A percentile compares a stretch with the other conserved stretches of the same genome.
Conservation (phyloP, 2,113 vertebrate species). For the Taxidea taxus region DNA sequence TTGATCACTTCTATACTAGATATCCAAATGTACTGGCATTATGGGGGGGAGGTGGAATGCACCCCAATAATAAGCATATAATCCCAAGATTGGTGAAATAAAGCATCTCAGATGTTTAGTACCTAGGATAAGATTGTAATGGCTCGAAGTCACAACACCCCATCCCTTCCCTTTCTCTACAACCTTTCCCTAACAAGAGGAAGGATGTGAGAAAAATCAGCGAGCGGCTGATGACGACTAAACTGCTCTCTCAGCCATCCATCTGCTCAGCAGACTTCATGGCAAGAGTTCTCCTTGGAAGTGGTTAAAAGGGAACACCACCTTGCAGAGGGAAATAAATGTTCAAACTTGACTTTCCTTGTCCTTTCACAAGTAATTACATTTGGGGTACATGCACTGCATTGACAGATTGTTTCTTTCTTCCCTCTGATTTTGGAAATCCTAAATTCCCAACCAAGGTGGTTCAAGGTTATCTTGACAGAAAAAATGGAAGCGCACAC, state of each 20-base stretch:
- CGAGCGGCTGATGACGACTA: neutral
- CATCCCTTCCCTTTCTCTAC: neutral
- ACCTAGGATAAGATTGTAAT: neutral
- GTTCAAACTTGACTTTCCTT: neutral
- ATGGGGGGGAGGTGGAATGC: neutral
- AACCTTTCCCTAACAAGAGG: neutral
- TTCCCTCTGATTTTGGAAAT: neutral
- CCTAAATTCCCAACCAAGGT: neutral
- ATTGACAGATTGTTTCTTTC: neutral
- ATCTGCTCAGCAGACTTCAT: slow-evolving; percentile 2
- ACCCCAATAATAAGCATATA: neutral
- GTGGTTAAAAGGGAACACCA: neutral
- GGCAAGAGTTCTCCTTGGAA: neutral
- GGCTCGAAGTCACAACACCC: neutral
- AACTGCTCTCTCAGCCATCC: neutral
- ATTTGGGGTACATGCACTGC: neutral
- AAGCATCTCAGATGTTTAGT: neutral
- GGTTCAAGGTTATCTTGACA: neutral
- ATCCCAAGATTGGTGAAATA: neutral
- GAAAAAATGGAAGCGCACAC: neutral
- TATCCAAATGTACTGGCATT: neutral
- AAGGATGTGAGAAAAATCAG: slow-evolving; percentile 1
- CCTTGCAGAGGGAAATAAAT: neutral
- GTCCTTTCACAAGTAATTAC: neutral
- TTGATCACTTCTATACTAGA: neutral